These are phyloP conservation scores for Poeciliopsis retropinna DNA, from an alignment of 2,113 vertebrate genomes.

Conservation along the genomic window DNA sequence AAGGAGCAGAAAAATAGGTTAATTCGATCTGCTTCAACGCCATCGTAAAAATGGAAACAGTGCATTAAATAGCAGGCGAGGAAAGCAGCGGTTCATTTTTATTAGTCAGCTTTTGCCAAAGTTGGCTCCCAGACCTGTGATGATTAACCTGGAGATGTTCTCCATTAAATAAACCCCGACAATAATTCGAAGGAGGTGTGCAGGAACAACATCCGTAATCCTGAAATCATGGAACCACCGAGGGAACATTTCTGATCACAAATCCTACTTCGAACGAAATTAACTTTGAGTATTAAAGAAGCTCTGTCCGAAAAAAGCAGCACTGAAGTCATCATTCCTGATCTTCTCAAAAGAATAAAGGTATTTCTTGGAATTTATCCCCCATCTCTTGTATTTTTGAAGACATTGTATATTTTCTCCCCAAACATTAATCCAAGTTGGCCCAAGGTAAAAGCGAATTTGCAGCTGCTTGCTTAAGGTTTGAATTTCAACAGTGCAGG, in stretches of 20 bases:
- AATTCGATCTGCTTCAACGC: not conserved
- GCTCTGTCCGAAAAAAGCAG: conserved; percentile 28
- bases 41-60: conserved; percentile 16
- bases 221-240: conserved; percentile 38
- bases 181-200: conserved; percentile 67
- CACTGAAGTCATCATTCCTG: not conserved
- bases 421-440: too few relatives aligned
- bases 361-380: not conserved
- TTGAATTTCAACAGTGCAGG: not conserved
- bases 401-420: too few relatives aligned
- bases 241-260: conserved; percentile 35
- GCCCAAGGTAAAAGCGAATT: too few relatives aligned
- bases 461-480: too few relatives aligned
- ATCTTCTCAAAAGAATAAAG: not conserved
- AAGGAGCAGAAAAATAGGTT: not conserved
- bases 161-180: conserved; percentile 64
- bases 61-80: not conserved
- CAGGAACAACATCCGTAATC: conserved; percentile 45
- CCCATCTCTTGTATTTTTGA: not conserved
- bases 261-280: conserved; percentile 63
- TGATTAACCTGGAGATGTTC: conserved; percentile 69
- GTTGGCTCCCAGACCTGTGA: conserved; percentile 52
- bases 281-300: conserved; percentile 24
- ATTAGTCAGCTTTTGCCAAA: conserved; percentile 48
- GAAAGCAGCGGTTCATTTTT: conserved; percentile 49